phyloP scores from a whole-genome alignment of 2,113 vertebrate genomes.

The Notarius quadriscutis region DNA sequence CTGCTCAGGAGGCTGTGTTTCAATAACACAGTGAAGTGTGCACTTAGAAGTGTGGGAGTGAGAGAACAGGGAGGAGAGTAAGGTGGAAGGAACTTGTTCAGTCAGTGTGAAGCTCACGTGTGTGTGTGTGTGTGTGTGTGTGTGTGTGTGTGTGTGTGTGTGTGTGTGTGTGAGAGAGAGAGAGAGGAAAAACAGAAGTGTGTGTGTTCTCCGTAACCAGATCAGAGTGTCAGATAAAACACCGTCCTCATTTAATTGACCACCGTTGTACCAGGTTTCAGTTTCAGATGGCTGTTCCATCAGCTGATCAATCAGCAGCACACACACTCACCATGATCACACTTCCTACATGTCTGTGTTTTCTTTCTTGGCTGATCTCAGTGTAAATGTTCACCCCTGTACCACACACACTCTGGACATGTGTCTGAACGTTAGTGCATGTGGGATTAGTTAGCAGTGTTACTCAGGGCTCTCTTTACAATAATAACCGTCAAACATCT shows the following conservation, averaged over 20 bases:
- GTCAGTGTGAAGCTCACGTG: not conserved
- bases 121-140: not conserved
- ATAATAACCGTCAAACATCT: not conserved
- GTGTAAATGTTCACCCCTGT: not conserved
- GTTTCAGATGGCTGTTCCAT: not conserved
- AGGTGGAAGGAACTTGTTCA: too few relatives aligned
- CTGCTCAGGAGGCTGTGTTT: not conserved
- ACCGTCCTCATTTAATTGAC: not conserved
- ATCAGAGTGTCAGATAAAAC: too few relatives aligned
- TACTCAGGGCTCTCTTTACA: not conserved
- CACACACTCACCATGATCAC: not conserved
- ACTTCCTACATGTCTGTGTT: not conserved
- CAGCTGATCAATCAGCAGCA: not conserved
- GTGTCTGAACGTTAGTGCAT: not conserved
- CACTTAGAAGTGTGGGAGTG: not conserved
- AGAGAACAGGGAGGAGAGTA: too few relatives aligned
- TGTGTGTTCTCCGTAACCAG: not conserved
- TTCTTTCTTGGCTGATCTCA: not conserved
- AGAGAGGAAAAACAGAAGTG: not conserved
- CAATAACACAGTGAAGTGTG: not conserved
- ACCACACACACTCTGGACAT: not conserved
- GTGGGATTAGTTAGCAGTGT: not conserved
- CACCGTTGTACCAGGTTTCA: not conserved
- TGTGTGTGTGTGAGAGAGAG: too few relatives aligned
- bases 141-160: not conserved